Evolutionary conservation across 2,113 vertebrate genomes (phyloP).

Genomic region (Chionis minor): DNA sequence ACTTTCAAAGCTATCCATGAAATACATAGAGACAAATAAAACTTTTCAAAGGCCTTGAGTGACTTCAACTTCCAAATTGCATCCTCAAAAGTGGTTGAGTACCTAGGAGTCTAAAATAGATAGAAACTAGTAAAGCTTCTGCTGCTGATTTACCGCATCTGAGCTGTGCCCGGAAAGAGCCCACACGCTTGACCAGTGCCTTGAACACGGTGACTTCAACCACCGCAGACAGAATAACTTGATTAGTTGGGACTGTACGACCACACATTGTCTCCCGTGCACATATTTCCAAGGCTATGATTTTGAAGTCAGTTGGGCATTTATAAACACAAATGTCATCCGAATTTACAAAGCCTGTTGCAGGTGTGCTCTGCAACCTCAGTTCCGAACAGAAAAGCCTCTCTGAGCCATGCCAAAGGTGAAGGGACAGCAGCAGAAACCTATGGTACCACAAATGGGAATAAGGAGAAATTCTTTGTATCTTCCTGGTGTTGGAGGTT

Average conservation of each 20-base stretch:
- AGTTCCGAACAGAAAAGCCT: neutral
- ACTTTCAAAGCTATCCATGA: neutral
- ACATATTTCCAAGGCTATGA: neutral
- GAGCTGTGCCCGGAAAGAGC: neutral
- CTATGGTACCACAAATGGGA: neutral
- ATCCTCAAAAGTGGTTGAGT: neutral
- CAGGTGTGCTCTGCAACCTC: neutral
- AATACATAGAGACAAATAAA: neutral
- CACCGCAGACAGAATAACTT: neutral
- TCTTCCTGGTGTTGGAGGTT: neutral
- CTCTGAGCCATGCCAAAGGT: neutral
- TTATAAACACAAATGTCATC: neutral
- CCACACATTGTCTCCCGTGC: neutral
- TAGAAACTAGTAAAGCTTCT: neutral
- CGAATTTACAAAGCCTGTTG: neutral
- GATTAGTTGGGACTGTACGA: neutral
- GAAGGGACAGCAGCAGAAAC: neutral
- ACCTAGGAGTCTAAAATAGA: neutral
- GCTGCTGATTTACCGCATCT: neutral
- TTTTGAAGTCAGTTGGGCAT: neutral
- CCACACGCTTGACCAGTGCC: neutral
- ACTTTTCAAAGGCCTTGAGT: neutral
- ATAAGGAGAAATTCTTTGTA: neutral
- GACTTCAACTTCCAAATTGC: neutral
- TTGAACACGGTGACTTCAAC: neutral